Evolutionary conservation across 2,888 invertebrate genomes (phyloP).

Genomic region (Cremastobaeus sp.): DNA sequence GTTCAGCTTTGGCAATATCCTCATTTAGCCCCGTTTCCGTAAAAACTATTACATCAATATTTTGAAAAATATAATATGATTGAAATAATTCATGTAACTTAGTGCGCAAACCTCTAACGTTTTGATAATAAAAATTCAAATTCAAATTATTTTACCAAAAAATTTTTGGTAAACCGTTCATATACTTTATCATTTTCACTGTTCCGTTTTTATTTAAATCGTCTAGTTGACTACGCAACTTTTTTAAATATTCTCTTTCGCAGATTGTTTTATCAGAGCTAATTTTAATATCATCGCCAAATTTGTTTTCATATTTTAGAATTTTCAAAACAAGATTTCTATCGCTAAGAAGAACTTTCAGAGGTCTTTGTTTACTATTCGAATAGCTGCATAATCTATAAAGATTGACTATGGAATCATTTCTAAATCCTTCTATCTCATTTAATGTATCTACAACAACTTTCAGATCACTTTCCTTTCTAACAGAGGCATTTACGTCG

Average conservation of each 20-base stretch:
- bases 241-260: conserved; percentile 4
- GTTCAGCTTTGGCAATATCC: background rate
- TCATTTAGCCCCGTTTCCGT: background rate
- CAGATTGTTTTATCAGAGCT: background rate
- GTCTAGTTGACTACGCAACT: conserved; percentile 1
- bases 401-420: too few species aligned
- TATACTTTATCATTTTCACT: conserved; percentile 9
- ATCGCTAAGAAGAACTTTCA: conserved; percentile 5
- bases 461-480: too few species aligned
- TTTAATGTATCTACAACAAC: too few species aligned
- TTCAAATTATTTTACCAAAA: too few species aligned
- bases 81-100: conserved; percentile 3
- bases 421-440: too few species aligned
- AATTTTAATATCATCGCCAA: background rate
- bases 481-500: too few species aligned
- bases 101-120: background rate
- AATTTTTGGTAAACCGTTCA: conserved; percentile 1
- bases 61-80: background rate
- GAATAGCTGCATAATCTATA: too few species aligned
- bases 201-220: background rate
- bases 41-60: conserved; percentile 8
- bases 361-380: background rate
- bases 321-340: conserved; percentile 2
- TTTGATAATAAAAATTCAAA: too few species aligned
- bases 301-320: background rate